Percentiles rank a stretch among this genome's conserved stretches.
Evolutionary conservation across 2,797 vertebrate species (phyloP).

Genomic region (Odontamblyopus lacepedii): DNA sequence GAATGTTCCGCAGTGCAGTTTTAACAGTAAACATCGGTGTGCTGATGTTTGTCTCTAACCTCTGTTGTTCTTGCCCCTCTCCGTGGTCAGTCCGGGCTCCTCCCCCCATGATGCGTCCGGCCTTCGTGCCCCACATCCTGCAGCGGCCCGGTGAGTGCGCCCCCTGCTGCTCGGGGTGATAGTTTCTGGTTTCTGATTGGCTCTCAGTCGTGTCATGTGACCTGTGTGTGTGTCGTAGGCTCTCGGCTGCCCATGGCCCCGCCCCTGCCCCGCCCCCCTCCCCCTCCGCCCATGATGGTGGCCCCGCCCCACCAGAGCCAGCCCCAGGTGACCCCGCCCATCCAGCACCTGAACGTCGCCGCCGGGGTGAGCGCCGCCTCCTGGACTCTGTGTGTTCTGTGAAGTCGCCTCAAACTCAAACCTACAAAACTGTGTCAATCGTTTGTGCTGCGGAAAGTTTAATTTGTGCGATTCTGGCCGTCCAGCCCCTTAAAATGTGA

Average conservation of each 20-base stretch:
- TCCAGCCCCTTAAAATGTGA: too few relatives aligned
- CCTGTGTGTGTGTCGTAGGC: slow-evolving; percentile 51
- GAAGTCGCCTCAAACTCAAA: too few relatives aligned
- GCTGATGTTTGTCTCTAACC: neutral
- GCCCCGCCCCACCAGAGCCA: slow-evolving; percentile 80
- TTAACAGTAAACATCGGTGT: neutral
- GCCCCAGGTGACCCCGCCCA: slow-evolving; percentile 58
- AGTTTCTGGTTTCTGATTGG: too few relatives aligned
- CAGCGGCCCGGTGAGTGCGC: slow-evolving; percentile 84
- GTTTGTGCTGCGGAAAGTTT: too few relatives aligned
- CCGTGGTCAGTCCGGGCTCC: slow-evolving; percentile 70
- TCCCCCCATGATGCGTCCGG: slow-evolving; percentile 86
- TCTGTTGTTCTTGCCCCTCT: neutral
- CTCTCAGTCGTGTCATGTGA: too few relatives aligned
- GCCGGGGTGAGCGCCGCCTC: slow-evolving; percentile 50
- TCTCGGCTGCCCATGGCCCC: slow-evolving; percentile 84
- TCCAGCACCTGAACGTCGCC: slow-evolving; percentile 59
- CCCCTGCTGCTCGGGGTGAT: neutral
- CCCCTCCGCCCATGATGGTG: slow-evolving; percentile 89
- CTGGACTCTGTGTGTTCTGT: neutral
- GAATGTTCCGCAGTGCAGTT: too few relatives aligned
- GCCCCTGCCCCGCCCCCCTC: slow-evolving; percentile 85
- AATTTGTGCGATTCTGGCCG: too few relatives aligned
- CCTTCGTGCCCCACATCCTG: slow-evolving; percentile 90
- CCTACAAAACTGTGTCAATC: too few relatives aligned